Evolutionary conservation across 2,113 vertebrate genomes (phyloP).

Genomic region (Coptodon rendalli): DNA sequence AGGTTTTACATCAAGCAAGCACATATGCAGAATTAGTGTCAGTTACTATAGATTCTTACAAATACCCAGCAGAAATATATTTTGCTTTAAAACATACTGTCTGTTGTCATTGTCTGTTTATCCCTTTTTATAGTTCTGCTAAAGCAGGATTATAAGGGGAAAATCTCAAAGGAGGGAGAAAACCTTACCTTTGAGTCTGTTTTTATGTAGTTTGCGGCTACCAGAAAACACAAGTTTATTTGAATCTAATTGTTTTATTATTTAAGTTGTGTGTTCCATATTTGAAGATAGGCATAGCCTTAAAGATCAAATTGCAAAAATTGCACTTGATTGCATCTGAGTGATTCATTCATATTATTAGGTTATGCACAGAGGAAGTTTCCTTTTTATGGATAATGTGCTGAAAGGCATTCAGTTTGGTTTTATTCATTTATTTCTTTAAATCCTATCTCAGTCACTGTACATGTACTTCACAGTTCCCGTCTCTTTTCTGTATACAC

Average conservation of each 20-base stretch:
- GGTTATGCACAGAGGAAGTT: neutral
- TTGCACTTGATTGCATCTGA: neutral
- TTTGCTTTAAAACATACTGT: neutral
- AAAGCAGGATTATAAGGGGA: neutral
- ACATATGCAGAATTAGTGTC: neutral
- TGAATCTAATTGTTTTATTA: neutral
- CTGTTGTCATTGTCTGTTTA: neutral
- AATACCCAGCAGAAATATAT: neutral
- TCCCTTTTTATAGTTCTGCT: neutral
- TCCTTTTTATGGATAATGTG: neutral
- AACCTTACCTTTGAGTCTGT: neutral
- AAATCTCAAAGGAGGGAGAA: neutral
- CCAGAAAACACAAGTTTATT: neutral
- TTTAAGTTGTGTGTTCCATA: neutral
- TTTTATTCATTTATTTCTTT: neutral
- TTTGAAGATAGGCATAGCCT: neutral
- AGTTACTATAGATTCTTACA: neutral
- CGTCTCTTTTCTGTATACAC: neutral
- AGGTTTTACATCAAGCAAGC: neutral
- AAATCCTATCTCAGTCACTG: slow-evolving; percentile 28
- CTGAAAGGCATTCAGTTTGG: neutral
- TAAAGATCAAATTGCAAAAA: neutral
- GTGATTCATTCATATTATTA: neutral
- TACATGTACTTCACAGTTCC: slow-evolving; percentile 10
- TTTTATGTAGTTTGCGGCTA: neutral